Base-by-base conservation (phyloP, 1,140 invertebrate species). In the Pseudoatta argentina region DNA sequence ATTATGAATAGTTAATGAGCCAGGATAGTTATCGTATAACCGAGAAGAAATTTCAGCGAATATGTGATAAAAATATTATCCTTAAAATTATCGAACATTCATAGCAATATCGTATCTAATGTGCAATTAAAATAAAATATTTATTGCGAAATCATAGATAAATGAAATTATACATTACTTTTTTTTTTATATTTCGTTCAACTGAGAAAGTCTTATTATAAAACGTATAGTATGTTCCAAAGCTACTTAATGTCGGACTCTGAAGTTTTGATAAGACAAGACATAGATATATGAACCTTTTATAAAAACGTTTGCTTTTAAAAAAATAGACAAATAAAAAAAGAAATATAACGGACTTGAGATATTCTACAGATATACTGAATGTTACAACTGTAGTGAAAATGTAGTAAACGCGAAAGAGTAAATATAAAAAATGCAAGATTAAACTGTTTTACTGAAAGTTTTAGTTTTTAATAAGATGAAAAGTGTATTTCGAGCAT, bases 1-100 rank as follows among this genome's bases (percentile, higher is more conserved):
- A 82, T 85, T 85, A 85, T 67, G 24, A 69, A 51, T n/a, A 18
- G 69, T 83, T 83, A 75, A 83, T 63, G 39, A 83, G 48, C n/a
- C 39, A 12, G 2, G 34, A 39, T 81, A 86, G 12, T 59, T 79
- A 77, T 85, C 30, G 16, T 14, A 30, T 61, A 30, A 67, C 3
- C 10, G 14, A 57, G n/a, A 18, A 66, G 79, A 27, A 27, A 34
- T 44, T 34, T 76, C 21, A 1, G 2, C 8, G 3, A 30, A 18
- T 55, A 77, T 48, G 8, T 30, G 14, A 66, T 3, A 27, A 85
- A 57, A 30, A n/a, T 24, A 27, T 44, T 44, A 44, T 79, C 5
- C 18, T 71, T 16, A 34, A 59, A 79, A 86, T 10, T 53, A 86
- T 78, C 8, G 18, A 64, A 5, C 8, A 34, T 78, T 44, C 24